A percentile compares a stretch with the other conserved stretches of the same genome.
Conservation (phyloP, 2,888 invertebrate species). For the Leistus spinibarbis region DNA sequence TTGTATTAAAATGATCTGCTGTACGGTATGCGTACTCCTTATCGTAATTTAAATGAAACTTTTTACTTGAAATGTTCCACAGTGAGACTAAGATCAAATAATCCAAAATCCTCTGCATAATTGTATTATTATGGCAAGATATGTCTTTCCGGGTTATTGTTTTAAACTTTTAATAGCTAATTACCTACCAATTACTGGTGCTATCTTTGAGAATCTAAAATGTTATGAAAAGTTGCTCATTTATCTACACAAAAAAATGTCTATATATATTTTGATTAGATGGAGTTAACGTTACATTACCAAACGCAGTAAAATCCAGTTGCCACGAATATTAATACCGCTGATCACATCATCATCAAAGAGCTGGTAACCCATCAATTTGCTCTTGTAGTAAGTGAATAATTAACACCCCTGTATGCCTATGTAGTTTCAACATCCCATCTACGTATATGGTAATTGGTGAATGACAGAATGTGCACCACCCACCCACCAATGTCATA, state of each 20-base stretch:
- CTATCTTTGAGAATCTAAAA: neutral
- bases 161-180: neutral
- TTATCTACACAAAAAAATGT: neutral
- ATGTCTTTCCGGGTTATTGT: neutral
- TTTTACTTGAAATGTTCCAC: too few relatives aligned
- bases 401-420: conserved; percentile 4
- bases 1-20: too few relatives aligned
- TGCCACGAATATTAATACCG: conserved; percentile 17
- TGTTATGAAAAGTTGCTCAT: neutral
- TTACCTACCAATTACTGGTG: neutral
- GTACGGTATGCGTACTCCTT: too few relatives aligned
- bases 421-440: neutral
- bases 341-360: conserved; percentile 16
- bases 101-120: too few relatives aligned
- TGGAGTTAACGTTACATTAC: too few relatives aligned
- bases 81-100: too few relatives aligned
- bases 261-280: too few relatives aligned
- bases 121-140: neutral
- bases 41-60: too few relatives aligned
- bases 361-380: conserved; percentile 16
- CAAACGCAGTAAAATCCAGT: conserved; percentile 11
- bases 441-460: neutral
- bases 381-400: conserved; percentile 22
- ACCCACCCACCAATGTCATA: too few relatives aligned
- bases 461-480: neutral